Conservation (phyloP, 2,113 vertebrate genomes). For the Beaufortia kweichowensis region DNA sequence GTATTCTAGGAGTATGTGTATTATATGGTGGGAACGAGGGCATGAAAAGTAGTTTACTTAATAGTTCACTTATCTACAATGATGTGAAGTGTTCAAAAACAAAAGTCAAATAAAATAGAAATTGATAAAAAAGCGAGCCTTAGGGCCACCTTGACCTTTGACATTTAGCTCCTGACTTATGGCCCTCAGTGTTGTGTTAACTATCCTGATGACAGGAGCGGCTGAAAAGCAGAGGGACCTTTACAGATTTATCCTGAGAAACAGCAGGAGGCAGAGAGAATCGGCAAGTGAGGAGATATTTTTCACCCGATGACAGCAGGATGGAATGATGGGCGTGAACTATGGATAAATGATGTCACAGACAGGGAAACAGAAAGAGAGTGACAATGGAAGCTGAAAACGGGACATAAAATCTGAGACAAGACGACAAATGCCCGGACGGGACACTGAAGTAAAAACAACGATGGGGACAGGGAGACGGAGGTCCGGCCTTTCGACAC, state of each 20-base stretch:
- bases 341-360: conserved; percentile 12
- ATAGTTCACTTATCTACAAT: neutral
- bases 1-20: neutral
- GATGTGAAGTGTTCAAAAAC: conserved; percentile 42
- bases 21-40: neutral
- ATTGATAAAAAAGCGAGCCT: conserved; percentile 22
- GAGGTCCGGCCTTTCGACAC: conserved; percentile 91
- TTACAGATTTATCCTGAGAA: conserved; percentile 27
- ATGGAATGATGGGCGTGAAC: conserved; percentile 15
- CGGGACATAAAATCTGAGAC: conserved; percentile 5
- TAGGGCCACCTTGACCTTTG: conserved; percentile 44
- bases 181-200: conserved; percentile 39
- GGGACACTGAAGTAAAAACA: conserved; percentile 25
- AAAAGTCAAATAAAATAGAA: conserved; percentile 22
- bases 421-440: neutral
- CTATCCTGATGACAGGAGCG: conserved; percentile 12
- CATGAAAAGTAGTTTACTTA: conserved; percentile 7
- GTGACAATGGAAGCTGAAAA: neutral
- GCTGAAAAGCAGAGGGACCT: conserved; percentile 13
- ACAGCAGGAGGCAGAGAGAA: neutral
- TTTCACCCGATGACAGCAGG: conserved; percentile 21
- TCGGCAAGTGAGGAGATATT: neutral
- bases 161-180: conserved; percentile 40
- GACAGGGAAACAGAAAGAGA: conserved; percentile 4
- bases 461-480: conserved; percentile 77